Base-by-base conservation (phyloP, 2,888 invertebrate species). In the Mesorhabditis sp. region DNA sequence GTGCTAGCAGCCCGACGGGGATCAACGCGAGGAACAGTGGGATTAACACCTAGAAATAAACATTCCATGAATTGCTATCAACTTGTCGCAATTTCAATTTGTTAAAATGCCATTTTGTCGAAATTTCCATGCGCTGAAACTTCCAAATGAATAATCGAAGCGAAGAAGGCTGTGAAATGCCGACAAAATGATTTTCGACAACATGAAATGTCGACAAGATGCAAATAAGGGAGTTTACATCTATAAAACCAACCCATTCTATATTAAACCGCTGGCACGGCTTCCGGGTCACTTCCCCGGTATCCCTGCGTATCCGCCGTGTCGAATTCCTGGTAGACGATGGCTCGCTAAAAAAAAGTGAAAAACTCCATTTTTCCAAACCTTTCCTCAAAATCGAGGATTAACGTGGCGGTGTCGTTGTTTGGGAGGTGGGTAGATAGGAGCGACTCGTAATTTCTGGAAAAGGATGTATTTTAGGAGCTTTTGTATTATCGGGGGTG, bases 11-110 rank as follows among this genome's bases (percentile, higher is more conserved):
- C 4, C 78, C 82, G 5, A 82, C 67, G 4, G 83, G 83, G 64
- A 83, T 83, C 77, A 83, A 79, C 5, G 80, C 77, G 45, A 83
- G 82, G 5, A 81, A 76, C 5, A 81, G 66, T 4, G 83, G 83
- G 64, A 83, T 83, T 62, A 82, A 67, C 4, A 82, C 68, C 74
- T 50, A n/a, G n/a, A 50, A 50, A 50, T 13, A 10, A 50, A 50
- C 28, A 28, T 28, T 28, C 28, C 1, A 28, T 28, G 28, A 28
- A 28, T 28, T 28, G 28, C 2, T 28, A 2, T 28, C 28, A 28
- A 28, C 2, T 28, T 28, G 28, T 28, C 28, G 28, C 28, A 28
- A 28, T 28, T 28, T 28, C 1, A 28, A 28, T 28, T 28, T 28
- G 28, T 28, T 28, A 28, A 28, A 28, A 28, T 28, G 1, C 28